These are phyloP conservation scores for Zaprionus inermis DNA, from an alignment of 1,140 invertebrate genomes.

Conservation along the genomic window DNA sequence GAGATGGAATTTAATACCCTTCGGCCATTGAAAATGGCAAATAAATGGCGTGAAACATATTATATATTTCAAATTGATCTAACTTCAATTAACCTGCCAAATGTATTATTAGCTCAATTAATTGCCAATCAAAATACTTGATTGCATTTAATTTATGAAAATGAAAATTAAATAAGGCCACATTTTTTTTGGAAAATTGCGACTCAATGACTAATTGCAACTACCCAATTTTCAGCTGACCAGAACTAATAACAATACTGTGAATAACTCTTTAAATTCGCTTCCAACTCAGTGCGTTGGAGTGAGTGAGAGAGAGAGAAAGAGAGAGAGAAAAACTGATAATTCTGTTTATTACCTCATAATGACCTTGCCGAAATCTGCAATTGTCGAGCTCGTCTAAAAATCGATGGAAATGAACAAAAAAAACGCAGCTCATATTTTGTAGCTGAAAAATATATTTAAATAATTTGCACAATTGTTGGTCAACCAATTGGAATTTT, in stretches of 20 bases:
- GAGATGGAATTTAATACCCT: too few relatives aligned
- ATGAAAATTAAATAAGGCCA: conserved; percentile 19
- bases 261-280: conserved; percentile 16
- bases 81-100: background rate
- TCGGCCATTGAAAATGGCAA: too few relatives aligned
- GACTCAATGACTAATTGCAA: conserved; percentile 14
- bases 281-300: background rate
- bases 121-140: conserved; percentile 20
- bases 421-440: background rate
- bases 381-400: conserved; percentile 15
- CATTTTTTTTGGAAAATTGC: background rate
- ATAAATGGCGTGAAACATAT: background rate
- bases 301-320: background rate
- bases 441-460: conserved; percentile 4
- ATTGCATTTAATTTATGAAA: conserved; percentile 17
- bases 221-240: conserved; percentile 9
- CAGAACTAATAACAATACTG: conserved; percentile 25
- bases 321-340: background rate
- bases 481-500: conserved; percentile 32
- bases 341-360: conserved; percentile 33
- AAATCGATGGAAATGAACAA: conserved; percentile 3
- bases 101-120: background rate
- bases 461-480: conserved; percentile 29
- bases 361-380: conserved; percentile 46
- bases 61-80: background rate